Percentiles rank a stretch among this genome's conserved stretches.
phyloP scores from a whole-genome alignment of 2,888 invertebrate genomes.

The Drosophila melanosoma region DNA sequence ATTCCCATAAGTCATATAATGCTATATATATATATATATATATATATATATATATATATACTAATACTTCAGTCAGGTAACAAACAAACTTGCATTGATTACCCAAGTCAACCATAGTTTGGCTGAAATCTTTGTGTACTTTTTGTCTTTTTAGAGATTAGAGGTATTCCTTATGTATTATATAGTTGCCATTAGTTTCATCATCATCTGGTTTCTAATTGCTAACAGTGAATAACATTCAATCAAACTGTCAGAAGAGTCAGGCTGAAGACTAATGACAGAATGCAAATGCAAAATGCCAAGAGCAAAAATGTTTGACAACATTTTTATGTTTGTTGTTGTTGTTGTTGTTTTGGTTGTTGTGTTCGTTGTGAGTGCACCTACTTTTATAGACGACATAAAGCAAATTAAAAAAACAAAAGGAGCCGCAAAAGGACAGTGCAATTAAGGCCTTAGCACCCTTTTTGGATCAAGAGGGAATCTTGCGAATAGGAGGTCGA shows the following conservation, averaged over 20 bases:
- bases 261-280: neutral
- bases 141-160: too few relatives aligned
- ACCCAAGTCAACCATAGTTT: neutral
- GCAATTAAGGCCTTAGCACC: too few relatives aligned
- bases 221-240: conserved; percentile 18
- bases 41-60: too few relatives aligned
- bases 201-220: neutral
- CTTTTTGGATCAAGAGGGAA: too few relatives aligned
- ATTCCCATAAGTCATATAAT: too few relatives aligned
- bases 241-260: conserved; percentile 20
- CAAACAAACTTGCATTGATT: too few relatives aligned
- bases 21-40: too few relatives aligned
- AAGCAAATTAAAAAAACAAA: too few relatives aligned
- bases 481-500: too few relatives aligned
- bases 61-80: too few relatives aligned
- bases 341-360: neutral
- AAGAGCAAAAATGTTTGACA: neutral
- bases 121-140: neutral
- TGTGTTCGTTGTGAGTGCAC: neutral
- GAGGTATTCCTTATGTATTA: neutral
- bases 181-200: neutral
- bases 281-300: neutral
- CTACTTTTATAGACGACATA: too few relatives aligned
- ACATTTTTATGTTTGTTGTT: neutral
- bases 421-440: too few relatives aligned